Percentiles rank a stretch among this genome's conserved stretches.
phyloP scores from a whole-genome alignment of 2,888 invertebrate species.

The Neoaliturus tenellus region DNA sequence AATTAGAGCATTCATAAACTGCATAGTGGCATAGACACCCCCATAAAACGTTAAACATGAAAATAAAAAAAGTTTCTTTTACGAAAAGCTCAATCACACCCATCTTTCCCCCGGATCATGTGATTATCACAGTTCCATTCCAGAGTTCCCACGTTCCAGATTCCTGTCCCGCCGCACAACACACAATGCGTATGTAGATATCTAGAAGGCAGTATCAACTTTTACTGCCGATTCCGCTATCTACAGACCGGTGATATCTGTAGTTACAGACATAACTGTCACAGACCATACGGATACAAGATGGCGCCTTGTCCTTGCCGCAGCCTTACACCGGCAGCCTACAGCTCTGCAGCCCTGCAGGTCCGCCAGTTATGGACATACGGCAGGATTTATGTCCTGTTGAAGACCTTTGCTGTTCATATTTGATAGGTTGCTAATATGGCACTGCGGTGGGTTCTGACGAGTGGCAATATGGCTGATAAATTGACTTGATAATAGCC shows the following conservation, averaged over 20 bases:
- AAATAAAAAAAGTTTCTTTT: too few relatives aligned
- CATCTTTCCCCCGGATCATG: too few relatives aligned
- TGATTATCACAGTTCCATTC: not conserved
- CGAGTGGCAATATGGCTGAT: too few relatives aligned
- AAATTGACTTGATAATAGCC: too few relatives aligned
- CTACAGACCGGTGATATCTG: not conserved
- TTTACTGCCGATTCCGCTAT: not conserved
- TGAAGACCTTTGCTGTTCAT: constrained; percentile 12
- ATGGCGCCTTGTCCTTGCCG: not conserved
- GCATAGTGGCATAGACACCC: too few relatives aligned
- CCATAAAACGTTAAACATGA: too few relatives aligned
- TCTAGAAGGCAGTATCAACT: not conserved
- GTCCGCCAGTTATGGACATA: not conserved
- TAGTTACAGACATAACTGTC: not conserved
- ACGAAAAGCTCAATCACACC: too few relatives aligned
- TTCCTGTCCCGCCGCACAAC: not conserved
- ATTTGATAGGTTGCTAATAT: constrained; percentile 4
- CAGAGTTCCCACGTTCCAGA: not conserved
- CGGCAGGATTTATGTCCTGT: not conserved
- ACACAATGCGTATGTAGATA: not conserved
- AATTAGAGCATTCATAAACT: too few relatives aligned
- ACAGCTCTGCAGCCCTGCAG: not conserved
- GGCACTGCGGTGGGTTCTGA: not conserved
- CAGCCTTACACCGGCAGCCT: not conserved
- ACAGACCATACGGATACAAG: not conserved